Base-by-base conservation (phyloP, 2,797 vertebrate species). In the Hypotaenidia okinawae region DNA sequence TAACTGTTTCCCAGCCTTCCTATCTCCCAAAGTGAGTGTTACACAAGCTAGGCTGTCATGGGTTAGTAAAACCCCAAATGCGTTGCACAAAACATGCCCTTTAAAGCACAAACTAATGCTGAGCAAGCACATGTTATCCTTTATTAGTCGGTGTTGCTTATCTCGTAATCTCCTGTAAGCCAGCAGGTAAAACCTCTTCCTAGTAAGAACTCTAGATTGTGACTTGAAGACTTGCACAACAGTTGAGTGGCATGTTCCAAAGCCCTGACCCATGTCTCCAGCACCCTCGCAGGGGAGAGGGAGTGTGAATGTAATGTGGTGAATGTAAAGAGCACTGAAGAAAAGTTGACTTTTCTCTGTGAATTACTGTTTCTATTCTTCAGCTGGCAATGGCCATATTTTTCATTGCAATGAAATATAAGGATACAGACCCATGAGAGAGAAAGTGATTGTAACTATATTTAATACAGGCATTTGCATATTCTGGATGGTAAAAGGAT, bases 141-240 rank as follows among this genome's bases (percentile, higher is more conserved):
- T 70, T 88, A 69, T 72, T 96, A 88, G 76, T 69, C 70, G 94
- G 47, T 76, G 52, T 87, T 94, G 67, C 90, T 96, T 63, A 73
- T 96, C 96, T 89, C 94, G 59, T 93, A 45, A 84, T 90, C 66
- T 95, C 76, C 72, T 93, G 95, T 97, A 97, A 96, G 91, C 94
- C 85, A 92, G 96, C 97, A 98, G 98, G 98, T 97, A 94, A 91
- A 92, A 89, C 49, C 47, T 82, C 91, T 97, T 97, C 94, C 84
- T 95, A 84, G 94, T 74, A 97, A 95, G 97, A 96, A 89, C 47
- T 79, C 90, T 96, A 89, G 96, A 93, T 94, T 94, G 54, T 93
- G 63, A 90, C 75, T 87, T 93, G 96, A 97, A 98, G 96, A 97
- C 93, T 98, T 97, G 94, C 94, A 96, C 80, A 96, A 83, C 62